Evolutionary conservation across 1,140 invertebrate genomes (phyloP), one percentile per base, ranked within the genome.

Genomic region (Drosophila mauritiana): DNA sequence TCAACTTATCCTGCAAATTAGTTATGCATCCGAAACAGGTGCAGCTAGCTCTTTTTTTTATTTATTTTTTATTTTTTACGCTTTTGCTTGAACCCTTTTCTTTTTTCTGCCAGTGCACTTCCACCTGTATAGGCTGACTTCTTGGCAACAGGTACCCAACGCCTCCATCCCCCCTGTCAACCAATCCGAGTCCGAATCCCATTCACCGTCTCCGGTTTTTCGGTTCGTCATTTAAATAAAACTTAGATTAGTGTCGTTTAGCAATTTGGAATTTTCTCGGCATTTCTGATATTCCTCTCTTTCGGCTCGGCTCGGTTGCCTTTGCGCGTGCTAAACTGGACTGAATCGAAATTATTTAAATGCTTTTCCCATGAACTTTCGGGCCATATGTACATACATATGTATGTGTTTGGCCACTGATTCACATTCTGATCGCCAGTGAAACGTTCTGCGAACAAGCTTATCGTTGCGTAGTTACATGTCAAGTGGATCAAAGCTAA

Each of bases 181-280:
- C 20, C 51, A 27, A 27, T 22, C 4, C 17, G 37, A 36, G 53
- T 37, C 36, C 17, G 37, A 36, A 65, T 37, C 36, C 46, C 15
- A 39, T 46, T 39, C 62, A 27, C 8, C 27, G 25, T 27, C 34
- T 40, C 45, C 46, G 62, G 62, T 36, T 59, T 45, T 55, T 68
- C 43, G 54, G 34, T 54, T 73, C 57, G 57, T 79, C 51, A 88
- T 88, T 88, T 89, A 74, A 88, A 88, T 88, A 89, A 89, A 89
- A 84, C 80, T 76, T 78, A 80, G 84, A 88, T 88, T 88, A 89
- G 80, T 80, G 84, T 84, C 84, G 80, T 88, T 89, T 89, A 88
- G 84, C 84, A 88, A 88, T 89, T 89, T 80, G 73, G 76, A 83
- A 80, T 83, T 80, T 55, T 76, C 49, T 57, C 46, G 67, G 67